Evolutionary conservation across 2,113 vertebrate genomes (phyloP).

Genomic region (Microtus richardsoni): DNA sequence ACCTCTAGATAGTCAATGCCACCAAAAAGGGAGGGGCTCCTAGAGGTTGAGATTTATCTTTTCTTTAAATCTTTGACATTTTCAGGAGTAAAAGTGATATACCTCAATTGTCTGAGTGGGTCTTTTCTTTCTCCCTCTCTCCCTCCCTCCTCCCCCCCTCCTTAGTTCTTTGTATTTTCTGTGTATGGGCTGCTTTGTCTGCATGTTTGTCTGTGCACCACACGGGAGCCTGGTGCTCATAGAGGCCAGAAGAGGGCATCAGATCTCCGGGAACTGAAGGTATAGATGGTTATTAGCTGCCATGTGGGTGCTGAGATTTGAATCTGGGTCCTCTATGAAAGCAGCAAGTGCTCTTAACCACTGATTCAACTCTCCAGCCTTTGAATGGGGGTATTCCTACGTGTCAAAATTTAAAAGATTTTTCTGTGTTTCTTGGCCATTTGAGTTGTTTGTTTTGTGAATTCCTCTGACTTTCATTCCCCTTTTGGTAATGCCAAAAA

Average conservation of each 20-base stretch:
- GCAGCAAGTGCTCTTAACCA: neutral
- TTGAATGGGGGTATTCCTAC: slow-evolving; percentile 8
- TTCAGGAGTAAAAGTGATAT: neutral
- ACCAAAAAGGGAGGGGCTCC: neutral
- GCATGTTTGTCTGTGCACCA: too few relatives aligned
- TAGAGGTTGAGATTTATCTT: neutral
- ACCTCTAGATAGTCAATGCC: neutral
- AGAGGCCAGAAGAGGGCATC: too few relatives aligned
- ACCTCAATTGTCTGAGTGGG: neutral
- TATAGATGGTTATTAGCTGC: too few relatives aligned
- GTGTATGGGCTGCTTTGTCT: too few relatives aligned
- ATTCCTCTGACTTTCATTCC: neutral
- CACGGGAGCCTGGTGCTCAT: too few relatives aligned
- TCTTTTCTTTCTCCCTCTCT: neutral
- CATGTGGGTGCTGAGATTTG: too few relatives aligned
- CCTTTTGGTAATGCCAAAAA: neutral
- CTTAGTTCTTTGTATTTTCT: too few relatives aligned
- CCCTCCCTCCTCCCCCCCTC: neutral
- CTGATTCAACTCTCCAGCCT: neutral
- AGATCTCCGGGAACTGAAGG: too few relatives aligned
- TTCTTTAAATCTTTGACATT: neutral
- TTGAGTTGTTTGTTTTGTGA: slow-evolving; percentile 50
- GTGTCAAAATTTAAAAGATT: neutral
- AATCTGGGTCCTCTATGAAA: too few relatives aligned
- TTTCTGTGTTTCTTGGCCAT: neutral